These are phyloP conservation scores for Pseudanteris insignis DNA, from an alignment of 2,888 invertebrate species.

Conservation along the genomic window DNA sequence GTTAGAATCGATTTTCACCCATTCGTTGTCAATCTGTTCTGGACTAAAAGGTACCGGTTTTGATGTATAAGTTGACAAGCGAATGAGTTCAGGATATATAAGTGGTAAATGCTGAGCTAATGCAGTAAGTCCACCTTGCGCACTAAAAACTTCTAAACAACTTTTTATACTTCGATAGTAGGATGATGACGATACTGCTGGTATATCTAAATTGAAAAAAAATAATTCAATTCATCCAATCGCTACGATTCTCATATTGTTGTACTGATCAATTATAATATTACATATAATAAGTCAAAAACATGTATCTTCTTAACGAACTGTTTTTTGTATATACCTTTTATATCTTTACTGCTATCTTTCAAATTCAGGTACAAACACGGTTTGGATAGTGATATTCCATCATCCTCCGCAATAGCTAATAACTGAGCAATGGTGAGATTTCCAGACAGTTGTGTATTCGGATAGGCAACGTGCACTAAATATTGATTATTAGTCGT, in stretches of 20 bases:
- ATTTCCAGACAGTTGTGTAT: constrained; percentile 69
- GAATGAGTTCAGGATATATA: constrained; percentile 79
- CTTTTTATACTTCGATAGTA: constrained; percentile 62
- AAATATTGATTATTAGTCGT: constrained; percentile 64
- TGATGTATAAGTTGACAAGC: constrained; percentile 71
- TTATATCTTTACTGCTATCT: constrained; percentile 60
- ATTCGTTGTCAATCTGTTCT: constrained; percentile 69
- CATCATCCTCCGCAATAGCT: constrained; percentile 69
- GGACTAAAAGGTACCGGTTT: constrained; percentile 69
- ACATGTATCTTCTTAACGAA: background rate
- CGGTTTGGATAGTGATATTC: constrained; percentile 68
- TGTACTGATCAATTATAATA: no score
- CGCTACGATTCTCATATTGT: no score
- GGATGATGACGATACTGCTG: background rate
- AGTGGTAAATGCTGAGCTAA: constrained; percentile 89
- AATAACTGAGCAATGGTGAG: constrained; percentile 72
- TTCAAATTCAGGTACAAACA: constrained; percentile 64
- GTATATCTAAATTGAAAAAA: constrained; percentile 1
- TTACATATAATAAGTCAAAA: no score
- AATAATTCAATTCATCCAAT: no score
- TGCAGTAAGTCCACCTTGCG: constrained; percentile 86
- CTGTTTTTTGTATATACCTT: no score
- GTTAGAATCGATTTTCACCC: constrained; percentile 72
- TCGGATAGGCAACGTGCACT: constrained; percentile 65
- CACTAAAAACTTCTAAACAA: constrained; percentile 86